Conservation (phyloP, 2,113 vertebrate species). For the Corythornis vintsioides region DNA sequence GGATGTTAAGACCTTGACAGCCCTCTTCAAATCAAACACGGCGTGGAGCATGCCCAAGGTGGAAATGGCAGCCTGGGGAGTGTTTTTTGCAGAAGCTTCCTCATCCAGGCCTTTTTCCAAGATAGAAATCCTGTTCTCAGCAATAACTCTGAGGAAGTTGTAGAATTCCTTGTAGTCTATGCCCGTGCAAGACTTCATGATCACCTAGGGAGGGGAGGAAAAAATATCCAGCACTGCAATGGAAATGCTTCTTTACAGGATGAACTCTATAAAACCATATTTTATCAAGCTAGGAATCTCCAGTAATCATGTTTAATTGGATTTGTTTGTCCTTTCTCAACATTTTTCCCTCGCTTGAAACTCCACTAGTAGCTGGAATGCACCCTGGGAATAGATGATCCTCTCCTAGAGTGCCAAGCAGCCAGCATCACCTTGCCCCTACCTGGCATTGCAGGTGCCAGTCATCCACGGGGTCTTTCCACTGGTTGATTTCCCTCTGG, state of each 20-base stretch:
- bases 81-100: slow-evolving; percentile 52
- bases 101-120: slow-evolving; percentile 65
- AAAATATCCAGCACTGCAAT: accelerated
- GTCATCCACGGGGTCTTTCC: slow-evolving; percentile 87
- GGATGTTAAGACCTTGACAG: slow-evolving; percentile 82
- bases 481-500: slow-evolving; percentile 87
- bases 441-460: slow-evolving; percentile 98
- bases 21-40: slow-evolving; percentile 86
- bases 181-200: slow-evolving; percentile 94
- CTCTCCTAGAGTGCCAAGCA: accelerated
- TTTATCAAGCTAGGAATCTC: not conserved
- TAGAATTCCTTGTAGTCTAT: slow-evolving; percentile 93
- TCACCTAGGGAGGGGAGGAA: slow-evolving; percentile 74
- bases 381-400: accelerated
- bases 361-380: too few relatives aligned
- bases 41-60: slow-evolving; percentile 84
- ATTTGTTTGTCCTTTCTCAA: not conserved
- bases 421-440: not conserved
- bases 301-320: accelerated
- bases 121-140: slow-evolving; percentile 83
- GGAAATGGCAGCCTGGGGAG: slow-evolving; percentile 54
- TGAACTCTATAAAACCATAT: not conserved
- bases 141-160: slow-evolving; percentile 88
- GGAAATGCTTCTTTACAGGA: not conserved
- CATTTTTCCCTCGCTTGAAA: not conserved